These are phyloP conservation scores for Pseudochirops corinnae DNA, from an alignment of 2,797 vertebrate species.

Conservation along the genomic window DNA sequence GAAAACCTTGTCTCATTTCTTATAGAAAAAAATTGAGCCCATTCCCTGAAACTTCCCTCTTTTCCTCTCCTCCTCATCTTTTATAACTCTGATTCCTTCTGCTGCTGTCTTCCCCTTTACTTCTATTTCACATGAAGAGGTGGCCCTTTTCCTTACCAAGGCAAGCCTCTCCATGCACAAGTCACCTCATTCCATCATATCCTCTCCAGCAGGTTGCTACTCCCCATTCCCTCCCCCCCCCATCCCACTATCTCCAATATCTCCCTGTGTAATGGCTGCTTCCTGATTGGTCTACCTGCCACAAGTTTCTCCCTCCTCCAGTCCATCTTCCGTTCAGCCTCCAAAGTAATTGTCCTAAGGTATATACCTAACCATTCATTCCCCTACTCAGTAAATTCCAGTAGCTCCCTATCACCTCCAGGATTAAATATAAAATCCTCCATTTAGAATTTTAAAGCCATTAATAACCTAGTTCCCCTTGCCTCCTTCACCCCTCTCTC, in stretches of 20 bases:
- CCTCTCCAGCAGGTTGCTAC: neutral
- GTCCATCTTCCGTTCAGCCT: neutral
- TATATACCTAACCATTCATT: neutral
- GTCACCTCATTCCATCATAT: neutral
- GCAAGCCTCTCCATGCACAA: neutral
- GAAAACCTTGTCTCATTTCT: neutral
- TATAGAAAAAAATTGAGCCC: neutral
- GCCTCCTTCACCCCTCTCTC: too few relatives aligned
- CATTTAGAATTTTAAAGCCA: neutral
- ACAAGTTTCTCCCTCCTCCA: neutral
- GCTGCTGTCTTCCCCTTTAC: neutral
- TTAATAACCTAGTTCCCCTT: neutral
- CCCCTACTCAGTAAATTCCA: neutral
- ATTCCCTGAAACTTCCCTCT: neutral
- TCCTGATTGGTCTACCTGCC: neutral
- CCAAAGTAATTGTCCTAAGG: neutral
- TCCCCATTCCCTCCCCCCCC: too few relatives aligned
- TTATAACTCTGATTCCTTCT: neutral
- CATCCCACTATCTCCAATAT: neutral
- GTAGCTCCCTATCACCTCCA: neutral
- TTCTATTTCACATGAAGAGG: neutral
- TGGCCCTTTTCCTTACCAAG: neutral
- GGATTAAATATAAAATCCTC: neutral
- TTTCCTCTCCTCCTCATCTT: neutral
- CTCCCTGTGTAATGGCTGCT: neutral